Conservation (phyloP, 2,113 vertebrate species). For the Cinclus cinclus region DNA sequence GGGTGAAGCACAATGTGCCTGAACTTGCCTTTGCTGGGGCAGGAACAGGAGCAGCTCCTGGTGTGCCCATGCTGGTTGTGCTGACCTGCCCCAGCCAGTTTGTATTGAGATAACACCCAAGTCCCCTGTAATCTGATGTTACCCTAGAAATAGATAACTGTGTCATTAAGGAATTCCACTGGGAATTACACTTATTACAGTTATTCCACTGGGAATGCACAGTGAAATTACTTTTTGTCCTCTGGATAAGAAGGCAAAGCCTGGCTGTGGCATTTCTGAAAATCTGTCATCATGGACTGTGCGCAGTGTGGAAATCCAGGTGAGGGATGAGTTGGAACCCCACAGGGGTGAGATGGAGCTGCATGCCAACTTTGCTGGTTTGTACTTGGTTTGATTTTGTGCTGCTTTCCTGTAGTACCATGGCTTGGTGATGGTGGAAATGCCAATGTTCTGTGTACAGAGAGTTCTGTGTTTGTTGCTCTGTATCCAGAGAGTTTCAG, state of each 20-base stretch:
- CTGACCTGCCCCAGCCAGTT: neutral
- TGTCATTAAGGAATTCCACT: neutral
- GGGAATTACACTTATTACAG: too few relatives aligned
- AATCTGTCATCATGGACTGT: neutral
- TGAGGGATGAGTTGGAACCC: rapidly evolving
- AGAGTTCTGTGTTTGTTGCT: neutral
- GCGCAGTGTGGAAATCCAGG: rapidly evolving
- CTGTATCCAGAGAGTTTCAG: neutral
- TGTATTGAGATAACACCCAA: neutral
- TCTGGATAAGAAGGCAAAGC: neutral
- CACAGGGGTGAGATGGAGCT: rapidly evolving
- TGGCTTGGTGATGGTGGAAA: neutral
- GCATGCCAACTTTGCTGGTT: rapidly evolving
- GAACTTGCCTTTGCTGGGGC: neutral
- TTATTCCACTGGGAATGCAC: too few relatives aligned
- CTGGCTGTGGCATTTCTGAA: neutral
- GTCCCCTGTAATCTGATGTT: neutral
- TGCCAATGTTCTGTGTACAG: neutral
- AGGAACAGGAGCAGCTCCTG: neutral
- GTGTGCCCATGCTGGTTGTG: rapidly evolving
- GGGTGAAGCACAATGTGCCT: rapidly evolving
- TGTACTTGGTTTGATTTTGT: neutral
- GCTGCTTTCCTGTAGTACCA: neutral
- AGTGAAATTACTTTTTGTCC: neutral
- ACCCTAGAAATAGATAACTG: neutral